Percentiles rank a stretch among this genome's conserved stretches.
These are phyloP conservation scores for Bubo blakistoni DNA, from an alignment of 2,113 vertebrate species.

Conservation along the genomic window DNA sequence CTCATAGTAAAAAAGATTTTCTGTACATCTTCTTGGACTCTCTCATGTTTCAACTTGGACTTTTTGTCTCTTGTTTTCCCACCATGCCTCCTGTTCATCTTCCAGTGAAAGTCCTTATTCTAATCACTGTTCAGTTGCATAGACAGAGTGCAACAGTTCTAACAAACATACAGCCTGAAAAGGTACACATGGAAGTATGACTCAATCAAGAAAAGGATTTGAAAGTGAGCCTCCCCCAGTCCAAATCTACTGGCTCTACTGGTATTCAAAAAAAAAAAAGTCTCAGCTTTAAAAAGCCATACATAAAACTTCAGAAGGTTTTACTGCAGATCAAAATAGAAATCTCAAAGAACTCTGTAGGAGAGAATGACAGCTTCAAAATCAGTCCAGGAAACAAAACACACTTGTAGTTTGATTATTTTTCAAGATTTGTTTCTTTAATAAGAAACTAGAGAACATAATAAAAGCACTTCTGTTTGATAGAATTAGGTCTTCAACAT, in stretches of 20 bases:
- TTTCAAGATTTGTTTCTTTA: background rate
- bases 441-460: background rate
- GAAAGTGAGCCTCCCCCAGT: background rate
- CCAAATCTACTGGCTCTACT: background rate
- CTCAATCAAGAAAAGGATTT: background rate
- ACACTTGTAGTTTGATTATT: background rate
- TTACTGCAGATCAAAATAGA: background rate
- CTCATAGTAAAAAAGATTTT: background rate
- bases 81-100: background rate
- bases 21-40: background rate
- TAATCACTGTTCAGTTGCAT: background rate
- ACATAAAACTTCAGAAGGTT: background rate
- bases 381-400: background rate
- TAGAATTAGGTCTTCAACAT: background rate
- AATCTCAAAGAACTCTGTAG: background rate
- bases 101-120: background rate
- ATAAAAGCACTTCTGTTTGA: background rate
- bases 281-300: background rate
- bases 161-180: background rate
- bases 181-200: background rate
- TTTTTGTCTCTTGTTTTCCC: background rate
- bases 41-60: background rate
- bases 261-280: background rate
- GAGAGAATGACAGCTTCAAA: background rate
- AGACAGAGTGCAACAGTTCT: background rate